Conservation (phyloP, 2,888 invertebrate genomes). For the Troides aeacus region DNA sequence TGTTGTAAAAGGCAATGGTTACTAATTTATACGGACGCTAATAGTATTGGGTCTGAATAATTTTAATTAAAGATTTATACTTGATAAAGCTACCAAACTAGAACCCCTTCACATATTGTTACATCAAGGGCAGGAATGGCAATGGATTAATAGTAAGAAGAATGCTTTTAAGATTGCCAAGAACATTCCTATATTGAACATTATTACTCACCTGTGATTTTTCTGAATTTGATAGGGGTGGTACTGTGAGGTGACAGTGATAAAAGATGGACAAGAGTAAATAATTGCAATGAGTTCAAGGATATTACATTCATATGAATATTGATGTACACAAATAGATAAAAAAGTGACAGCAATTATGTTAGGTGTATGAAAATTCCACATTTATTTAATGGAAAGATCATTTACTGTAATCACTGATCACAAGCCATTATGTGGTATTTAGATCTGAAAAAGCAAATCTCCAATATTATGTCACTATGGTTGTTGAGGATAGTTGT, state of each 20-base stretch:
- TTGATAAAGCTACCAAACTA: constrained; percentile 21
- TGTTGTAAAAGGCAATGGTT: no score
- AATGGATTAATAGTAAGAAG: constrained; percentile 32
- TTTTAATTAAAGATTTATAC: constrained; percentile 35
- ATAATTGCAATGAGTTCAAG: constrained; percentile 31
- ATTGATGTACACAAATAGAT: constrained; percentile 32
- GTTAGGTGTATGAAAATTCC: constrained; percentile 6
- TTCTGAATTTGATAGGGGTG: constrained; percentile 34
- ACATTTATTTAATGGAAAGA: constrained; percentile 10
- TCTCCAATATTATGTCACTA: constrained; percentile 33
- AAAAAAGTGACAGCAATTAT: constrained; percentile 32
- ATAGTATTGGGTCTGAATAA: constrained; percentile 18
- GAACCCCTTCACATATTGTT: constrained; percentile 35
- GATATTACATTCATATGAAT: constrained; percentile 32
- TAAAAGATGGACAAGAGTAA: constrained; percentile 29
- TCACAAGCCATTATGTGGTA: constrained; percentile 33
- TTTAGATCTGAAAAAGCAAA: constrained; percentile 32
- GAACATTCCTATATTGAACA: background rate
- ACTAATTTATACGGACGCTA: no score
- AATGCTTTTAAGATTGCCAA: constrained; percentile 30
- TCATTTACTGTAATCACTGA: constrained; percentile 30
- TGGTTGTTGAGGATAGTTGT: constrained; percentile 36
- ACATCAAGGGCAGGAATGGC: constrained; percentile 28
- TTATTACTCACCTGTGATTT: constrained; percentile 33
- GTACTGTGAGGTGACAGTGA: constrained; percentile 25